Evolutionary conservation across 1,140 invertebrate genomes (phyloP).

Genomic region (Panagrolaimus sp.): DNA sequence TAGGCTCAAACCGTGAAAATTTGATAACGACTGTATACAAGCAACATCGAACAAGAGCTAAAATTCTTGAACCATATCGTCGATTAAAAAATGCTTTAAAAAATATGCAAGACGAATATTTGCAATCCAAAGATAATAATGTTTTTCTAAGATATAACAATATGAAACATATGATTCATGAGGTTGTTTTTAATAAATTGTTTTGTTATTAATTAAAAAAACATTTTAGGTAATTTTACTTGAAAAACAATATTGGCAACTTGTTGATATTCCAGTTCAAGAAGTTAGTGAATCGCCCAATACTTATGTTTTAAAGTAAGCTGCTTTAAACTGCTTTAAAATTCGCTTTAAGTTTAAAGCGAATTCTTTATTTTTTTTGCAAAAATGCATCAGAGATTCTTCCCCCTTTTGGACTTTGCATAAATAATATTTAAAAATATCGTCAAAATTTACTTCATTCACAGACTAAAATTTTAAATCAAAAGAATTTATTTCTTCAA

Average conservation of each 20-base stretch:
- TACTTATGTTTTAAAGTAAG: constrained; percentile 72
- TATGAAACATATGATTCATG: constrained; percentile 45
- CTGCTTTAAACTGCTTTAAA: too few species aligned
- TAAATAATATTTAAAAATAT: too few species aligned
- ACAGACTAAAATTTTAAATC: too few species aligned
- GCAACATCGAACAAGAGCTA: constrained; percentile 29
- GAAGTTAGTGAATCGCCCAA: constrained; percentile 81
- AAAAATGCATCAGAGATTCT: too few species aligned
- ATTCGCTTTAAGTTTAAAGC: too few species aligned
- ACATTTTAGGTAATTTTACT: constrained; percentile 72
- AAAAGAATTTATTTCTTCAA: too few species aligned
- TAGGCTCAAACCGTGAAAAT: constrained; percentile 31
- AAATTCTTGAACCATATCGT: constrained; percentile 32
- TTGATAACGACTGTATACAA: constrained; percentile 46
- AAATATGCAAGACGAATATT: constrained; percentile 48
- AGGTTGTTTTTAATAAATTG: too few species aligned
- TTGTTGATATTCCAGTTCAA: constrained; percentile 74
- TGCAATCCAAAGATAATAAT: constrained; percentile 45
- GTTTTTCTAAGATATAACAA: constrained; percentile 41
- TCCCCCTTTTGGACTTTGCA: too few species aligned
- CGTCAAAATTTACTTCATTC: too few species aligned
- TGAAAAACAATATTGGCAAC: constrained; percentile 80
- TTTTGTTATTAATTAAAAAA: too few species aligned
- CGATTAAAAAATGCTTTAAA: constrained; percentile 44
- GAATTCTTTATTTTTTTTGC: constrained; percentile 79